These are phyloP conservation scores for Hydraecia micacea DNA, from an alignment of 2,888 invertebrate species.

Conservation along the genomic window DNA sequence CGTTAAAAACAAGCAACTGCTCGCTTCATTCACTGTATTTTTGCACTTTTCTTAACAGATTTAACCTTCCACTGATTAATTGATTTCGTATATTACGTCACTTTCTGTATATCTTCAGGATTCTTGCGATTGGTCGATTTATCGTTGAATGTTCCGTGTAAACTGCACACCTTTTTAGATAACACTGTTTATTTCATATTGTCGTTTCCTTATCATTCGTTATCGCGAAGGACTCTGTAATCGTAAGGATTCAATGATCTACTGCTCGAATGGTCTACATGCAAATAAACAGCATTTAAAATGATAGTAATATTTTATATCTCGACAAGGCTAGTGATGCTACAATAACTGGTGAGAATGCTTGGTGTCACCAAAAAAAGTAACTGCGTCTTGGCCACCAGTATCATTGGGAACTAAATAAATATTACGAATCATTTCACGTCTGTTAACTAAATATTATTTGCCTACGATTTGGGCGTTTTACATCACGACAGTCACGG, in stretches of 20 bases:
- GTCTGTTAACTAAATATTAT: constrained; percentile 32
- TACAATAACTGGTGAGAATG: background rate
- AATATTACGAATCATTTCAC: constrained; percentile 43
- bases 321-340: background rate
- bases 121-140: constrained; percentile 54
- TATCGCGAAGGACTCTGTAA: constrained; percentile 81
- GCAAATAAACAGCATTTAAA: constrained; percentile 70
- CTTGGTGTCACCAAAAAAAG: constrained; percentile 7
- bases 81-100: constrained; percentile 57
- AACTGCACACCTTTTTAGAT: constrained; percentile 73
- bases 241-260: constrained; percentile 73
- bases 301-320: background rate
- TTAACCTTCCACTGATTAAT: constrained; percentile 46
- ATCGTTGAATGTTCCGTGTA: constrained; percentile 63
- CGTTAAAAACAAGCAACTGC: constrained; percentile 59
- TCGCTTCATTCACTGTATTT: constrained; percentile 63
- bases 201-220: constrained; percentile 74
- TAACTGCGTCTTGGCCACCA: constrained; percentile 7
- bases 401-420: constrained; percentile 27
- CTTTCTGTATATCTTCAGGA: constrained; percentile 44
- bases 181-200: constrained; percentile 76
- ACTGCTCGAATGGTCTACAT: constrained; percentile 76
- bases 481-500: constrained; percentile 41
- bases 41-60: constrained; percentile 54
- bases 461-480: constrained; percentile 25